Evolutionary conservation across 92 coral and sea anemone genomes (phyloP).

Genomic region (Siderastrea radians): DNA sequence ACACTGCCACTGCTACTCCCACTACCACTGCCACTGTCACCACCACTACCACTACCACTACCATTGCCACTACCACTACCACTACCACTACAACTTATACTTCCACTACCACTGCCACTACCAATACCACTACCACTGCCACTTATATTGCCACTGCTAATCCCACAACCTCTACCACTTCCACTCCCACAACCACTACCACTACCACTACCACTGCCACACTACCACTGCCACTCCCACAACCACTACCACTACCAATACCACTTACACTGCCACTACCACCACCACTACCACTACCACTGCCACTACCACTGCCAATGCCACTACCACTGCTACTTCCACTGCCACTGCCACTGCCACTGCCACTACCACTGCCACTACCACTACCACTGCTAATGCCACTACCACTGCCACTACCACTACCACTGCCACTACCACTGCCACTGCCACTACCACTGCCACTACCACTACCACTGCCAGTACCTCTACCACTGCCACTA

Average conservation of each 20-base stretch:
- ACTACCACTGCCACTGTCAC: too few relatives aligned
- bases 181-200: not conserved
- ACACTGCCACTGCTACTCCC: too few relatives aligned
- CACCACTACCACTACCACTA: too few relatives aligned
- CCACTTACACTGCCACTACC: not conserved
- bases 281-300: not conserved
- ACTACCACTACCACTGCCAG: not conserved
- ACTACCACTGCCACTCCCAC: not conserved
- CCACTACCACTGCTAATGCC: not conserved
- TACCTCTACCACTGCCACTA: not conserved
- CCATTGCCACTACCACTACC: not conserved
- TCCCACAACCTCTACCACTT: not conserved
- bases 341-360: not conserved
- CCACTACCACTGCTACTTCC: not conserved
- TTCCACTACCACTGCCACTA: conserved; percentile 2
- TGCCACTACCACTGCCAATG: not conserved
- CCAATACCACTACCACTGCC: not conserved
- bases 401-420: not conserved
- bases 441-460: not conserved
- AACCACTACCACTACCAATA: not conserved
- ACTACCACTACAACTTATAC: conserved; percentile 21
- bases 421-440: not conserved
- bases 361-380: not conserved
- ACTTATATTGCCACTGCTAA: not conserved
- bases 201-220: conserved; percentile 1